Base-by-base conservation (phyloP, 1,140 invertebrate species). In the Pogonomyrmex californicus region DNA sequence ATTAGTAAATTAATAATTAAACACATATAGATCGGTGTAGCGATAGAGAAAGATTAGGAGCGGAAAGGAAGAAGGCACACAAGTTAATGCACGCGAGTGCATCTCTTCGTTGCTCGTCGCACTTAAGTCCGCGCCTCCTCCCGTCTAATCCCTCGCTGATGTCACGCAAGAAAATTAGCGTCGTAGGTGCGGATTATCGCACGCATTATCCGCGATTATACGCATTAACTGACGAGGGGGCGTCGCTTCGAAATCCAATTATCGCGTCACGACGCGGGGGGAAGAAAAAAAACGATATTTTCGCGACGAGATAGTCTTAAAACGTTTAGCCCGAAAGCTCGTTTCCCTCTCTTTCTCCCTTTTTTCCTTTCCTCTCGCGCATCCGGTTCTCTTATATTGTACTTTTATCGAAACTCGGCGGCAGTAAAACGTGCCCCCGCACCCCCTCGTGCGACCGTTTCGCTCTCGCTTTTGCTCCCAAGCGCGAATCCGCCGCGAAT, bases 91-190 rank as follows among this genome's bases (percentile, higher is more conserved):
- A 65, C 41, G 7, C 36, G 41, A 47, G 38, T 38, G 49, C 23
- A 12, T 71, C n/a, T 54, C 23, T 71, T 65, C 38, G 66, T 71
- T 47, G 60, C 38, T 58, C 78, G 78, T 71, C 51, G 30, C 62
- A 47, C 65, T 83, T 41, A 30, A 60, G 23, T 73, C 70, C 41
- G 63, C 60, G 41, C 56, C 36, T 71, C n/a, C 7, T 49, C 23
- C 23, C 56, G n/a, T 68, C 83, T 88, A 81, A 86, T 88, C 88
- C 75, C 47, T 33, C 68, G 60, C 49, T 75, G 79, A 85, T 83
- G 79, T 88, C 87, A 82, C 73, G 82, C 81, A n/a, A 65, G 56
- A 68, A 88, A 86, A 89, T 89, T 88, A 88, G 87, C 76, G 58
- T 86, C 75, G 86, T 88, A 75, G 63, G 86, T 70, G 41, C 71